Conservation (phyloP, 2,113 vertebrate genomes). For the Accipiter virgatus region DNA sequence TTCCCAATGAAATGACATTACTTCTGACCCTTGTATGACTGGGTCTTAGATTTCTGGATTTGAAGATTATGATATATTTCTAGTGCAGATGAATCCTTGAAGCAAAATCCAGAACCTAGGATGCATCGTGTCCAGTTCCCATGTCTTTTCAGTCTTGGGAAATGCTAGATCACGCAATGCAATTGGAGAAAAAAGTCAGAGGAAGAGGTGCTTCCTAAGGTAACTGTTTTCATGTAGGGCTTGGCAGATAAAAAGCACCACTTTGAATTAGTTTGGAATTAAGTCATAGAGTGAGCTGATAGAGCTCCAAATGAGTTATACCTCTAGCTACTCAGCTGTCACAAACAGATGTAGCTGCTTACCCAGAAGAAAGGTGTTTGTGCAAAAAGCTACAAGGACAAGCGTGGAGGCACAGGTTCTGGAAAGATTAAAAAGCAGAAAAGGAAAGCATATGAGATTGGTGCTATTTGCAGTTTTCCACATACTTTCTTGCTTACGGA, state of each 20-base stretch:
- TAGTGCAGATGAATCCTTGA: not conserved
- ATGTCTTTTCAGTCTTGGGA: not conserved
- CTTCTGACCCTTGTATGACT: not conserved
- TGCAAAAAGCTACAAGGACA: conserved; percentile 44
- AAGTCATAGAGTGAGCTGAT: not conserved
- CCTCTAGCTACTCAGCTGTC: not conserved
- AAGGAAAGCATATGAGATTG: not conserved
- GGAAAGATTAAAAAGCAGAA: conserved; percentile 30
- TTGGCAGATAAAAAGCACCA: not conserved
- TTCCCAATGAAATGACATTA: not conserved
- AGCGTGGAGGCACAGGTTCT: conserved; percentile 1
- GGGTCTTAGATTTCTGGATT: not conserved
- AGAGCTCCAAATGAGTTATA: not conserved
- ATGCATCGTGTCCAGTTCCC: not conserved
- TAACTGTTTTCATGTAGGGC: not conserved
- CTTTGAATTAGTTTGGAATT: not conserved
- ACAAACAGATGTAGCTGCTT: conserved; percentile 15
- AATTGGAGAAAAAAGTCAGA: not conserved
- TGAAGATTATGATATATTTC: not conserved
- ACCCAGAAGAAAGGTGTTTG: conserved; percentile 22
- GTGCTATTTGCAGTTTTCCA: conserved; percentile 38
- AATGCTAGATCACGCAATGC: not conserved
- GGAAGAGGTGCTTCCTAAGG: not conserved
- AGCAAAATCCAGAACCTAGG: not conserved
- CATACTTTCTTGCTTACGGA: conserved; percentile 31